Percentiles rank a stretch among this genome's conserved stretches.
phyloP scores from a whole-genome alignment of 1,140 invertebrate genomes.

The Drosophila asahinai region DNA sequence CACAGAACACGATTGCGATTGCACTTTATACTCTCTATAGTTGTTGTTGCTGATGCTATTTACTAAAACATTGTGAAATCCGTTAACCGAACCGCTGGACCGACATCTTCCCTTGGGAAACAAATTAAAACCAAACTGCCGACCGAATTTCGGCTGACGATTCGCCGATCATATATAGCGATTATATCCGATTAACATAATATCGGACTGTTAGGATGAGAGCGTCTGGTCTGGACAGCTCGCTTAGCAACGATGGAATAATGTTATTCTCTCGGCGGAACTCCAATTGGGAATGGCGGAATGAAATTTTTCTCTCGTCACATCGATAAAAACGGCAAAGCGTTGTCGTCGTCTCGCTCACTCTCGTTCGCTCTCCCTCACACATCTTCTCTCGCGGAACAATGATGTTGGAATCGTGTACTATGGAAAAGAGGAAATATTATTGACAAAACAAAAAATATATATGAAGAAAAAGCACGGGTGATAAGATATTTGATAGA shows the following conservation, averaged over 20 bases:
- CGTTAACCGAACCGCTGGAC: slow-evolving; percentile 32
- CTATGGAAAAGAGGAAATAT: background rate
- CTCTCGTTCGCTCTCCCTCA: background rate
- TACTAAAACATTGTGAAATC: slow-evolving; percentile 30
- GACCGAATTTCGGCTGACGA: background rate
- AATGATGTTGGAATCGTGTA: background rate
- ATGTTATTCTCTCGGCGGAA: background rate
- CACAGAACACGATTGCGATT: slow-evolving; percentile 26
- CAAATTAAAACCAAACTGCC: background rate
- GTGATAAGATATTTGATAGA: too few species aligned
- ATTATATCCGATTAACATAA: slow-evolving; percentile 9
- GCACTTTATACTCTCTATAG: slow-evolving; percentile 22
- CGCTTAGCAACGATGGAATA: background rate
- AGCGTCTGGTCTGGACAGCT: background rate
- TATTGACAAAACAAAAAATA: background rate
- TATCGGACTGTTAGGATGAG: background rate
- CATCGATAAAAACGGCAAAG: slow-evolving; percentile 10
- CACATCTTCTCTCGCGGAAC: slow-evolving; percentile 1
- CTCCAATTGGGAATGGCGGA: slow-evolving; percentile 15
- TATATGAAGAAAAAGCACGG: too few species aligned
- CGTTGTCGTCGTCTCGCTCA: slow-evolving; percentile 14
- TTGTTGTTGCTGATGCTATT: slow-evolving; percentile 12
- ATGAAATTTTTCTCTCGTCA: slow-evolving; percentile 17
- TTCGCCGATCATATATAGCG: background rate
- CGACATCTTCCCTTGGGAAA: slow-evolving; percentile 2